A percentile compares a stretch with the other conserved stretches of the same genome.
These are phyloP conservation scores for Apamea crenata DNA, from an alignment of 2,888 invertebrate species.

Conservation along the genomic window DNA sequence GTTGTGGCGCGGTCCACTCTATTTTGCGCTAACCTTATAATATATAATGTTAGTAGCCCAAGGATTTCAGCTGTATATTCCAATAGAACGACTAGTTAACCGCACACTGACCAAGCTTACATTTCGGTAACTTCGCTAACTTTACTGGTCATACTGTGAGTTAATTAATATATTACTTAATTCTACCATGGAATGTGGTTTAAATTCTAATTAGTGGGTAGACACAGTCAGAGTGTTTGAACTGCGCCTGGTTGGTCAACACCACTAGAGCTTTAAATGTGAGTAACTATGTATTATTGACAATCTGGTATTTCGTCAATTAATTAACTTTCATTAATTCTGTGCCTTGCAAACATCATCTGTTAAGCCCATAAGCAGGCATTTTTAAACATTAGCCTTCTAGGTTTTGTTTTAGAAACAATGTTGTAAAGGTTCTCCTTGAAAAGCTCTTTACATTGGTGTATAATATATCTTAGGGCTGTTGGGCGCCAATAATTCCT, in stretches of 20 bases:
- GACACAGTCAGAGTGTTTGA: neutral
- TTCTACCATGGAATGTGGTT: neutral
- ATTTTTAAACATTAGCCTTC: neutral
- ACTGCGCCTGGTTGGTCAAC: neutral
- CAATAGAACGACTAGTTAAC: constrained; percentile 14
- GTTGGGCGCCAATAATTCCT: too few relatives aligned
- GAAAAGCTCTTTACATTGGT: neutral
- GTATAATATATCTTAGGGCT: neutral
- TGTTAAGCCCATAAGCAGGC: neutral
- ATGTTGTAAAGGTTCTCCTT: neutral
- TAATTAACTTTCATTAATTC: neutral
- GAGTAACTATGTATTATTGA: too few relatives aligned
- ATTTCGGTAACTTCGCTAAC: constrained; percentile 36
- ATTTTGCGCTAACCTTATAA: neutral
- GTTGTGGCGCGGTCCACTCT: neutral
- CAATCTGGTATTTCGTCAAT: neutral
- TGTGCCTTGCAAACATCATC: neutral
- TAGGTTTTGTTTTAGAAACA: neutral
- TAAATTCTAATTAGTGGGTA: neutral
- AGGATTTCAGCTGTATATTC: neutral
- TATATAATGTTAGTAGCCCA: neutral
- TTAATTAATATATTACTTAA: constrained; percentile 49
- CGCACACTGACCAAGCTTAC: constrained; percentile 18
- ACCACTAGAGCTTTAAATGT: too few relatives aligned
- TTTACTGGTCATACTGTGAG: constrained; percentile 8